Conservation (phyloP, 2,888 invertebrate species). For the Amorpha juglandis region DNA sequence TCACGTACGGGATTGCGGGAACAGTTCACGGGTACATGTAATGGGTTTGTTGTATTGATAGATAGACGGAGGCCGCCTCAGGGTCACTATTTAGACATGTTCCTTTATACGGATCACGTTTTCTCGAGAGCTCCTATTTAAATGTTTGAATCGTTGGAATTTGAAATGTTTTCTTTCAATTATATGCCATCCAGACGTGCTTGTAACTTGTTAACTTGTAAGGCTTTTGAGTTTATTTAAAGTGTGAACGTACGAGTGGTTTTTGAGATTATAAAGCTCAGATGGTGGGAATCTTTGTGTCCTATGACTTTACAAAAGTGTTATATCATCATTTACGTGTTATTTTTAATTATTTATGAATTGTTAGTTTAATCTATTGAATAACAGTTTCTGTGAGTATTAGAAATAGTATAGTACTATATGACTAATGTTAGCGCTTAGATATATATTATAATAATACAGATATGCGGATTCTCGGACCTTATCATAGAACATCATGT, state of each 20-base stretch:
- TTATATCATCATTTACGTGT: neutral
- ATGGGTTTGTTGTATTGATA: constrained; percentile 66
- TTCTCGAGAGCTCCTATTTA: constrained; percentile 74
- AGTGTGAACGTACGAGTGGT: constrained; percentile 31
- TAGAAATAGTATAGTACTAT: neutral
- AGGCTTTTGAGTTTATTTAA: constrained; percentile 45
- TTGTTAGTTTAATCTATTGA: neutral
- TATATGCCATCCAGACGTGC: constrained; percentile 57
- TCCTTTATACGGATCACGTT: constrained; percentile 77
- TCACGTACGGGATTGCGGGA: constrained; percentile 71
- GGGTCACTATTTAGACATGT: constrained; percentile 52
- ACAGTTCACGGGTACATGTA: constrained; percentile 62
- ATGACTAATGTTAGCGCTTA: no score
- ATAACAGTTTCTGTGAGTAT: neutral
- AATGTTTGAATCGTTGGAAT: constrained; percentile 61
- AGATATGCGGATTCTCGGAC: no score
- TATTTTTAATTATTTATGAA: neutral
- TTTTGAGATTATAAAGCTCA: constrained; percentile 28
- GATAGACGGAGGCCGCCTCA: constrained; percentile 54
- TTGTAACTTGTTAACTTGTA: constrained; percentile 49
- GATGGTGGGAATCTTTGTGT: constrained; percentile 28
- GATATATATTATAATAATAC: no score
- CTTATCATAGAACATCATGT: no score
- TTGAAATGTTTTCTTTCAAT: constrained; percentile 73
- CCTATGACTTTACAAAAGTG: constrained; percentile 2